Evolutionary conservation across 2,113 vertebrate species (phyloP).

Genomic region (Tretioscincus oriximinensis): DNA sequence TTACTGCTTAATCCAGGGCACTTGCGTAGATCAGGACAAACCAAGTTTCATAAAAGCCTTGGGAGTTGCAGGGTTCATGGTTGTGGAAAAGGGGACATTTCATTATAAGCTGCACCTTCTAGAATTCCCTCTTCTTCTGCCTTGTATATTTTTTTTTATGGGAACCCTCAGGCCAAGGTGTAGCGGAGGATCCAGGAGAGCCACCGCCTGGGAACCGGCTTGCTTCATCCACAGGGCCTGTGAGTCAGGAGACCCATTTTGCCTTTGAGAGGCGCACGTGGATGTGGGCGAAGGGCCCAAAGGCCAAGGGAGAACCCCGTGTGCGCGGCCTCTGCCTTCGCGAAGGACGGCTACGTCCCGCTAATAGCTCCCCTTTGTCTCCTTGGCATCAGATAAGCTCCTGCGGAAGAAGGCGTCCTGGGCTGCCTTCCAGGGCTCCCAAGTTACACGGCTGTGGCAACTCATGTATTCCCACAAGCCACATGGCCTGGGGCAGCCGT

Average conservation of each 20-base stretch:
- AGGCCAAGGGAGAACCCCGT: neutral
- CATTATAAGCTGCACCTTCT: too few relatives aligned
- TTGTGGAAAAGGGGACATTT: too few relatives aligned
- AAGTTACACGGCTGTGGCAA: conserved; percentile 5
- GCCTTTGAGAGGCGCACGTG: neutral
- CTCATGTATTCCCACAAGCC: conserved; percentile 8
- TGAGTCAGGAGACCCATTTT: neutral
- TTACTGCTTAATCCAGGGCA: too few relatives aligned
- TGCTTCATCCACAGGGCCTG: neutral
- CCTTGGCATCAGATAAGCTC: conserved; percentile 12
- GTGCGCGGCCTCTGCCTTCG: neutral
- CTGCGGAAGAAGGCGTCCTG: conserved; percentile 2
- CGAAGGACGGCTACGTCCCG: neutral
- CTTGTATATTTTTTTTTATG: too few relatives aligned
- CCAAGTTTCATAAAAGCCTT: too few relatives aligned
- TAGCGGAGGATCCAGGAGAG: neutral
- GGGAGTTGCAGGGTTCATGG: too few relatives aligned
- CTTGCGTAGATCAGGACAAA: too few relatives aligned
- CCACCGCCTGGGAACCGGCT: neutral
- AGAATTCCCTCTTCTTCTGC: too few relatives aligned
- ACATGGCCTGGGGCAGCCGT: neutral
- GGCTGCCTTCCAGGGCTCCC: conserved; percentile 10
- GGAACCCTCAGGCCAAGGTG: neutral
- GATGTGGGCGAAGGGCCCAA: neutral
- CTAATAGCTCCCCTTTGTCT: neutral